Conservation (phyloP, 2,888 invertebrate genomes). For the Amiota minor region DNA sequence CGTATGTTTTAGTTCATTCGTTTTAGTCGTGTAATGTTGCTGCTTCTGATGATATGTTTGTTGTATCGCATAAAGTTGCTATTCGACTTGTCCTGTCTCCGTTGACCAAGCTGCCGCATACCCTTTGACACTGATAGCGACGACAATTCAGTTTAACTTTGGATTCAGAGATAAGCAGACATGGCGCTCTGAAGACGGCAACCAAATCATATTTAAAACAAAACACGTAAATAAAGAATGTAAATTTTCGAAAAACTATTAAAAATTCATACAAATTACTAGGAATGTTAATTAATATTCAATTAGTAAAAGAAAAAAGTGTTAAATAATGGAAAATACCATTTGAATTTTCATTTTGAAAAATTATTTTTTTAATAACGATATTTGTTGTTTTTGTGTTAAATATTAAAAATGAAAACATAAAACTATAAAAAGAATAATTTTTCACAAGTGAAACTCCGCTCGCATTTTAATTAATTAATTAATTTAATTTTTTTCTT, state of each 20-base stretch:
- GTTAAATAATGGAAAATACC: too few species aligned
- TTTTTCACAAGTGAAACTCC: background rate
- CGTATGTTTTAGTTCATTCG: slow-evolving; percentile 13
- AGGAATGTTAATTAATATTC: too few species aligned
- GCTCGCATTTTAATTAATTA: background rate
- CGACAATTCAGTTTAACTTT: slow-evolving; percentile 70
- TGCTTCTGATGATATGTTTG: slow-evolving; percentile 50
- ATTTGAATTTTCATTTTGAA: too few species aligned
- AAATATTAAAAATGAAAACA: slow-evolving; percentile 11
- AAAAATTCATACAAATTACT: too few species aligned
- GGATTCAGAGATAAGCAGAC: slow-evolving; percentile 67
- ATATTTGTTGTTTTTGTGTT: background rate
- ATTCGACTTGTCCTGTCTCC: background rate
- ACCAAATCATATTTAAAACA: slow-evolving; percentile 8
- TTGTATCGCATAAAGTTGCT: slow-evolving; percentile 34
- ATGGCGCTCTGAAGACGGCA: slow-evolving; percentile 44
- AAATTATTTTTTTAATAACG: too few species aligned
- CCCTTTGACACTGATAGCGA: slow-evolving; percentile 61
- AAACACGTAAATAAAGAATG: slow-evolving; percentile 5
- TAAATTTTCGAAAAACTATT: too few species aligned
- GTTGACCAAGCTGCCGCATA: slow-evolving; percentile 47
- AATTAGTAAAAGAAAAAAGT: too few species aligned
- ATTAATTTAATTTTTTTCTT: slow-evolving; percentile 31
- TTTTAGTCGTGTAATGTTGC: slow-evolving; percentile 30
- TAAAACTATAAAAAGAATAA: background rate